Evolutionary conservation across 1,140 invertebrate species (phyloP).

Genomic region (Stenopsyche tienmushanensis): DNA sequence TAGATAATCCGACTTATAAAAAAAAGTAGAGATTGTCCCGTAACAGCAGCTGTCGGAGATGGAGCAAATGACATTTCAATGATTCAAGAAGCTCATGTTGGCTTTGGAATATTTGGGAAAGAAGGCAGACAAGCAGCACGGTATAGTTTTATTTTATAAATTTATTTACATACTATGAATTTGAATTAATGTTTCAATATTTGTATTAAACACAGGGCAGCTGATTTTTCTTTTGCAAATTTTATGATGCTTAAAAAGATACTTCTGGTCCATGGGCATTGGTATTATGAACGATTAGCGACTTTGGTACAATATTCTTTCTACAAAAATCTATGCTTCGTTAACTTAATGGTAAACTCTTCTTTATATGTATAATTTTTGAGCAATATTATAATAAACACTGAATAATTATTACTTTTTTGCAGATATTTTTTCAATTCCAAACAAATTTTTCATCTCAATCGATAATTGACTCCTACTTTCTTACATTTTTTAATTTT

Average conservation of each 20-base stretch:
- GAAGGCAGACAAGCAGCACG: slow-evolving; percentile 79
- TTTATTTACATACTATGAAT: neutral
- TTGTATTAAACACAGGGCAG: no score
- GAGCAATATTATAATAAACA: neutral
- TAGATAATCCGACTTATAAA: slow-evolving; percentile 74
- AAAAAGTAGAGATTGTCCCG: slow-evolving; percentile 56
- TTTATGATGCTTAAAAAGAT: slow-evolving; percentile 69
- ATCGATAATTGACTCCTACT: slow-evolving; percentile 70
- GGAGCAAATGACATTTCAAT: slow-evolving; percentile 83
- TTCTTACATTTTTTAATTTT: slow-evolving; percentile 74
- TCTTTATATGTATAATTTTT: slow-evolving; percentile 6
- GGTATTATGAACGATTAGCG: slow-evolving; percentile 73
- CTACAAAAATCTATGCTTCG: slow-evolving; percentile 80
- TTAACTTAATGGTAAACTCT: slow-evolving; percentile 55
- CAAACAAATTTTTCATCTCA: slow-evolving; percentile 63
- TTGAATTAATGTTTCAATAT: no score
- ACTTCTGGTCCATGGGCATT: slow-evolving; percentile 75
- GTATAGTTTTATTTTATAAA: slow-evolving; percentile 44
- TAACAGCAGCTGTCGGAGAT: slow-evolving; percentile 76
- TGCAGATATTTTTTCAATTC: slow-evolving; percentile 64
- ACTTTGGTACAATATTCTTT: slow-evolving; percentile 82
- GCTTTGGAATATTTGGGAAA: slow-evolving; percentile 74
- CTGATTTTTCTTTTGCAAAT: slow-evolving; percentile 66
- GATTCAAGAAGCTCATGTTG: slow-evolving; percentile 79
- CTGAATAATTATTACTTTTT: slow-evolving; percentile 41